phyloP scores from a whole-genome alignment of 2,797 vertebrate genomes.

The Semotilus atromaculatus region DNA sequence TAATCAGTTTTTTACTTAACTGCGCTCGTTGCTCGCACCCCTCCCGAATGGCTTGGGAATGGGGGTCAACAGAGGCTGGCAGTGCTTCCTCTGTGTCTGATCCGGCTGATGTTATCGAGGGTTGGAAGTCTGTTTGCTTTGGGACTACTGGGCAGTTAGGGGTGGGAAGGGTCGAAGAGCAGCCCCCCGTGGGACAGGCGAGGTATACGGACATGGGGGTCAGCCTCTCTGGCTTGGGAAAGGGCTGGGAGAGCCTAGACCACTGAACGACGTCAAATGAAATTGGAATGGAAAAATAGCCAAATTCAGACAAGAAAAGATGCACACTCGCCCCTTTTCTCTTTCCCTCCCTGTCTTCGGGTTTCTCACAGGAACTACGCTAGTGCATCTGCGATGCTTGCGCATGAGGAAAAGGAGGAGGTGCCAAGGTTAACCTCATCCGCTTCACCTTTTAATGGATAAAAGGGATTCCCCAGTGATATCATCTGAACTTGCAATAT shows the following conservation, averaged over 20 bases:
- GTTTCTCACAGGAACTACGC: conserved; percentile 78
- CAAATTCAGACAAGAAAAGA: conserved; percentile 50
- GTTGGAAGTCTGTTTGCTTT: conserved; percentile 73
- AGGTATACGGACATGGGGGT: conserved; percentile 76
- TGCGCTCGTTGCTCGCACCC: conserved; percentile 5
- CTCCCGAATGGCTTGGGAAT: conserved; percentile 62
- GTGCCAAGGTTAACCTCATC: conserved; percentile 7
- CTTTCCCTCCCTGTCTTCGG: conserved; percentile 60
- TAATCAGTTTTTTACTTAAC: conserved; percentile 22
- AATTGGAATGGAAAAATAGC: conserved; percentile 81
- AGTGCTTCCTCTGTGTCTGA: conserved; percentile 58
- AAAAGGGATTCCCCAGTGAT: conserved; percentile 37
- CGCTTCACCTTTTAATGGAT: conserved; percentile 34
- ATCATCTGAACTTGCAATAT: conserved; percentile 13
- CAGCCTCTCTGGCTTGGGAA: conserved; percentile 78
- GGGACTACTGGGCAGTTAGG: conserved; percentile 64
- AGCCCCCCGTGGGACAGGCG: conserved; percentile 66
- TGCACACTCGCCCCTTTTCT: conserved; percentile 54
- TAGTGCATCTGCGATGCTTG: conserved; percentile 52
- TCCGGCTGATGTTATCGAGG: conserved; percentile 72
- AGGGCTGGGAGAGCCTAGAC: conserved; percentile 64
- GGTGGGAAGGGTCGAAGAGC: conserved; percentile 72
- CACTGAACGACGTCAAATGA: conserved; percentile 68
- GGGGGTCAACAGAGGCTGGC: conserved; percentile 62
- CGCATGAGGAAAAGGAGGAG: conserved; percentile 31